These are phyloP conservation scores for Drosophila formosana DNA, from an alignment of 2,888 invertebrate genomes.

Conservation along the genomic window DNA sequence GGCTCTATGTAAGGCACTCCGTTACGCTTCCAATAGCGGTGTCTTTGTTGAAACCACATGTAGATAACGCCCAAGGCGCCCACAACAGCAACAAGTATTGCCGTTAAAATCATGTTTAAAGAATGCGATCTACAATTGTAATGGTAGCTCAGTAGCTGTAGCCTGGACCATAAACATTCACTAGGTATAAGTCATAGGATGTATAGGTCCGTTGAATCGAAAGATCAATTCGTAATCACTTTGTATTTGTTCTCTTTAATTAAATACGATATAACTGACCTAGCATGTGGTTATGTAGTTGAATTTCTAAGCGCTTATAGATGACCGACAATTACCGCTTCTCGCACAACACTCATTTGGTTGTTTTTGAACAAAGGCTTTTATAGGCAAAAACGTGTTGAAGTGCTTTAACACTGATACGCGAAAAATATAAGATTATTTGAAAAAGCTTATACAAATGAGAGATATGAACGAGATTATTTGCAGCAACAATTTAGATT, in stretches of 20 bases:
- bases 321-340: constrained; percentile 40
- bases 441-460: constrained; percentile 7
- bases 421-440: constrained; percentile 22
- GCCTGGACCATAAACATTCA: neutral
- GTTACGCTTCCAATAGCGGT: constrained; percentile 82
- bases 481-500: neutral
- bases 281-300: neutral
- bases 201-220: neutral
- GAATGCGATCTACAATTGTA: neutral
- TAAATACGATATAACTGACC: neutral
- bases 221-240: neutral
- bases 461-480: neutral
- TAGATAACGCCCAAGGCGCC: constrained; percentile 59
- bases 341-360: constrained; percentile 23
- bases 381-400: constrained; percentile 37
- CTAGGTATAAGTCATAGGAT: neutral
- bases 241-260: neutral
- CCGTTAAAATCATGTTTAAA: constrained; percentile 64
- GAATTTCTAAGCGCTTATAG: neutral
- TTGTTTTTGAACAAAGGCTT: constrained; percentile 11
- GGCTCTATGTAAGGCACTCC: constrained; percentile 84
- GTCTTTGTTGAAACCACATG: constrained; percentile 83
- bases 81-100: constrained; percentile 62
- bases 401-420: neutral
- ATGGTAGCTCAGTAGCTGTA: neutral